Conservation (phyloP, 2,888 invertebrate species). For the Cancer borealis region DNA sequence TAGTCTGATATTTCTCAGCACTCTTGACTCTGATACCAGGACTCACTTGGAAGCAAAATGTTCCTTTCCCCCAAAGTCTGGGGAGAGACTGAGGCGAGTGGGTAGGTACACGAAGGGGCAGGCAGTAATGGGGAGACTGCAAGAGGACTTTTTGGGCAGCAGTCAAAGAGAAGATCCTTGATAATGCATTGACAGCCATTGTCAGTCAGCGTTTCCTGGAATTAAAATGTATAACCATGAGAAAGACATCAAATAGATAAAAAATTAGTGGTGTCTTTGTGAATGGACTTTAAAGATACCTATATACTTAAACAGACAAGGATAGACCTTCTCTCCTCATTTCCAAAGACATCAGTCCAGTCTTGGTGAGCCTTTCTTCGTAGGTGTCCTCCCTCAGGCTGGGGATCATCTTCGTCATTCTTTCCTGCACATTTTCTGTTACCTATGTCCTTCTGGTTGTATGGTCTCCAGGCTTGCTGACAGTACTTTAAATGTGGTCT, state of each 20-base stretch:
- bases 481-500: too few species aligned
- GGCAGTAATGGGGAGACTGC: neutral
- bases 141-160: neutral
- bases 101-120: neutral
- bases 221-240: neutral
- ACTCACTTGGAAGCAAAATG: neutral
- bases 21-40: neutral
- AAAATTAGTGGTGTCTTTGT: too few species aligned
- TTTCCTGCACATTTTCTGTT: too few species aligned
- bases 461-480: too few species aligned
- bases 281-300: neutral
- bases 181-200: slow-evolving; percentile 18
- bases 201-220: slow-evolving; percentile 17
- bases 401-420: too few species aligned
- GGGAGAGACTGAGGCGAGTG: neutral
- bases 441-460: too few species aligned
- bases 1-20: neutral
- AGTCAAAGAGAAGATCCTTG: neutral
- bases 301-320: neutral
- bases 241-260: neutral
- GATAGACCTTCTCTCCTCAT: neutral
- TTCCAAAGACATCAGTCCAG: too few species aligned
- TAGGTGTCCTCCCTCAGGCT: too few species aligned
- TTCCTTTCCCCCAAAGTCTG: neutral
- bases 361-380: too few species aligned